Percentiles rank a stretch among this genome's conserved stretches.
phyloP scores from a whole-genome alignment of 2,797 vertebrate genomes.

The Catostomus latipinnis region DNA sequence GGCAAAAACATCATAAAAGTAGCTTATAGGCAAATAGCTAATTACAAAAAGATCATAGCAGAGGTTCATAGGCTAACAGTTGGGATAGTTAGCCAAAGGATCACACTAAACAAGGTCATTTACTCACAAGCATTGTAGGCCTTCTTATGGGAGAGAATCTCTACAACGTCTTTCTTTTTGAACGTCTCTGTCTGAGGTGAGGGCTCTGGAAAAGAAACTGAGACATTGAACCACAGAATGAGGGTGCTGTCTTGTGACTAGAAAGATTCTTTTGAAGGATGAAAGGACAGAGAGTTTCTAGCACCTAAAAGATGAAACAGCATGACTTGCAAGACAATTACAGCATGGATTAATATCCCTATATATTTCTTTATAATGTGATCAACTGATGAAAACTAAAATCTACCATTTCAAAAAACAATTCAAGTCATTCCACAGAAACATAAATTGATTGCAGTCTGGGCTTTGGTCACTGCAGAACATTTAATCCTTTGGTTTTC shows the following conservation, averaged over 20 bases:
- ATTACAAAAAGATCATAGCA: background rate
- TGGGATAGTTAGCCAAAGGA: background rate
- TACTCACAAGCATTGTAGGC: conserved; percentile 97
- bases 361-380: no score
- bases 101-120: background rate
- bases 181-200: conserved; percentile 83
- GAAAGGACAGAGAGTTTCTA: background rate
- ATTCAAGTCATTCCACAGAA: no score
- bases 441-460: no score
- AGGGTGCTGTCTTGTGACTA: conserved; percentile 43
- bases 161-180: conserved; percentile 95
- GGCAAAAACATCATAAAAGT: background rate
- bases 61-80: background rate
- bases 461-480: conserved; percentile 24
- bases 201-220: conserved; percentile 85
- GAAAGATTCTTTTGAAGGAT: background rate
- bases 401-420: no score
- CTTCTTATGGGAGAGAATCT: conserved; percentile 98
- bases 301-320: no score
- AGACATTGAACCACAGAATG: conserved; percentile 67
- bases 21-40: background rate
- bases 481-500: conserved; percentile 60
- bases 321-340: no score
- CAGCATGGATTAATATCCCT: no score
- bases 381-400: no score